Conservation (phyloP, 2,113 vertebrate genomes). For the Tautogolabrus adspersus region DNA sequence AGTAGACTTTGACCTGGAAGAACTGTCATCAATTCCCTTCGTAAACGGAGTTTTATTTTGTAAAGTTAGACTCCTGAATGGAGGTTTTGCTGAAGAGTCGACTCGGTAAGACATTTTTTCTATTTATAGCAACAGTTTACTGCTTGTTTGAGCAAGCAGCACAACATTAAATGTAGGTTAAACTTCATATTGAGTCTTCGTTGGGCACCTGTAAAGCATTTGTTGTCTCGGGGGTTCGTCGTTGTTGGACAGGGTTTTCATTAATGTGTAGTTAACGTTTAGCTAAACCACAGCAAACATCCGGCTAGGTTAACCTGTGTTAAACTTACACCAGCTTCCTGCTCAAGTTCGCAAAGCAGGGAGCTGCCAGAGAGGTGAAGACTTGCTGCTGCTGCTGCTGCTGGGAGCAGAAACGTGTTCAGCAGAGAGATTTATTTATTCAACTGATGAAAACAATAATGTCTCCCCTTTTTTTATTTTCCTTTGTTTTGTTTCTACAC, state of each 20-base stretch:
- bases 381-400: neutral
- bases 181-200: neutral
- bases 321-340: neutral
- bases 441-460: no score
- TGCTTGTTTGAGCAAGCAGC: neutral
- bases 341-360: neutral
- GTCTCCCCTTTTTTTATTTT: no score
- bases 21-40: slow-evolving; percentile 92
- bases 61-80: slow-evolving; percentile 92
- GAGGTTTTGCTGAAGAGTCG: slow-evolving; percentile 91
- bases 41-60: slow-evolving; percentile 96
- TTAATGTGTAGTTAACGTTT: neutral
- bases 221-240: neutral
- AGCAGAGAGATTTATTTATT: neutral
- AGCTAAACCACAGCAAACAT: neutral
- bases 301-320: neutral
- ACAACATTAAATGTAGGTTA: neutral
- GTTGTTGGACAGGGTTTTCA: neutral
- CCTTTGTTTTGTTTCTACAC: neutral
- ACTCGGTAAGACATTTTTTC: slow-evolving; percentile 86
- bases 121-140: slow-evolving; percentile 61
- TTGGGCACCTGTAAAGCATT: neutral
- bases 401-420: neutral
- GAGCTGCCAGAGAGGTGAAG: neutral
- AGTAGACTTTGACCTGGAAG: slow-evolving; percentile 92